These are phyloP conservation scores for Poecilia velifera DNA, from an alignment of 2,797 vertebrate species.

Conservation along the genomic window DNA sequence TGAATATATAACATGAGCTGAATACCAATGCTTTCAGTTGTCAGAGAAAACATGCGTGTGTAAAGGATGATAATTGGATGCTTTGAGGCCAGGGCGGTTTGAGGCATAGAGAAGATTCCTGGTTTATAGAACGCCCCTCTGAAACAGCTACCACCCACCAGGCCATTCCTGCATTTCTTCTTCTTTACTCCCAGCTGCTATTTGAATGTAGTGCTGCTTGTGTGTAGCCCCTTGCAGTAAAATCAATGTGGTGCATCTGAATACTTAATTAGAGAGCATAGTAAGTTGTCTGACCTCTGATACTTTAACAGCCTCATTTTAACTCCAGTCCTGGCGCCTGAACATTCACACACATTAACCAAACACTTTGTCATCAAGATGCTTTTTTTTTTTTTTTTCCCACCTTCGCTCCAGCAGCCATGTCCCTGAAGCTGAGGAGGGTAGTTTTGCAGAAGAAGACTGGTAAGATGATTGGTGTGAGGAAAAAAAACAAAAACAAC, in stretches of 20 bases:
- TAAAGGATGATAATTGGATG: neutral
- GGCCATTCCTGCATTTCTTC: neutral
- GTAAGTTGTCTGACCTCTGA: conserved; percentile 11
- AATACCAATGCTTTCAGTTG: neutral
- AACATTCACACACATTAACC: conserved; percentile 18
- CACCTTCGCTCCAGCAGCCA: conserved; percentile 87
- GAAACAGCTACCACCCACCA: neutral
- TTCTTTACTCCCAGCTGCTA: neutral
- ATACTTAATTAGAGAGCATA: conserved; percentile 2
- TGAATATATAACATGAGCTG: neutral
- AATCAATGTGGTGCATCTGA: neutral
- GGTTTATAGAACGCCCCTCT: neutral
- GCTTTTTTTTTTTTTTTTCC: conserved; percentile 59
- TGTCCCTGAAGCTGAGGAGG: conserved; percentile 92
- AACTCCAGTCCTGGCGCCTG: conserved; percentile 16
- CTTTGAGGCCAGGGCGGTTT: neutral
- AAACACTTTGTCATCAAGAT: conserved; percentile 65
- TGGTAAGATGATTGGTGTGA: conserved; percentile 88
- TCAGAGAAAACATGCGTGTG: neutral
- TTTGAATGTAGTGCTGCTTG: neutral
- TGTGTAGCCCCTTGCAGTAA: neutral
- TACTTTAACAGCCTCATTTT: conserved; percentile 32
- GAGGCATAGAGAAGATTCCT: neutral
- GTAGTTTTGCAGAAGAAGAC: conserved; percentile 92
- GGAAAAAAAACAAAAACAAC: neutral